These are phyloP conservation scores for Garra rufa DNA, from an alignment of 2,113 vertebrate genomes.

Conservation along the genomic window DNA sequence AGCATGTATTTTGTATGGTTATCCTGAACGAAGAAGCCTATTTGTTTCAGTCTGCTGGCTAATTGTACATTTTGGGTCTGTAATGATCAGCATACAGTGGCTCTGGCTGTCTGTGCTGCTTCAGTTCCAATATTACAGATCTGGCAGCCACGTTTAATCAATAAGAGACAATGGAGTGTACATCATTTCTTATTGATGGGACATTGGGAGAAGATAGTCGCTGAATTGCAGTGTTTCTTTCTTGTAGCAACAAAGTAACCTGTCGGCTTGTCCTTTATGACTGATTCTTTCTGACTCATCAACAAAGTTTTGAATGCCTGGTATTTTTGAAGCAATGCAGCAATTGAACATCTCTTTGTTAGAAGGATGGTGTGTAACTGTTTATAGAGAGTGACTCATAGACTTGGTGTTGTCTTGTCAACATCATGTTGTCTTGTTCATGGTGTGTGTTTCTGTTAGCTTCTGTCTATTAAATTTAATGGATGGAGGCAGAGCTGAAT, in stretches of 20 bases:
- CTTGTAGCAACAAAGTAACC: neutral
- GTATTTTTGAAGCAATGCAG: slow-evolving; percentile 8
- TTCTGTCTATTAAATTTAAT: neutral
- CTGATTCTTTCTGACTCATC: neutral
- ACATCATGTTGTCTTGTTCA: neutral
- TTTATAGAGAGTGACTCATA: neutral
- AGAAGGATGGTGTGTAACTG: neutral
- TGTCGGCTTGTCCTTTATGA: slow-evolving; percentile 19
- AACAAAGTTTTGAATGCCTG: slow-evolving; percentile 13
- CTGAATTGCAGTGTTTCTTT: slow-evolving; percentile 7
- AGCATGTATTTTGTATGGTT: slow-evolving; percentile 28
- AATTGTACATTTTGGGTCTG: slow-evolving; percentile 42
- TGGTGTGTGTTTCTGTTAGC: neutral
- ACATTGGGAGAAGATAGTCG: slow-evolving; percentile 30
- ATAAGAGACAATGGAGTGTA: slow-evolving; percentile 33
- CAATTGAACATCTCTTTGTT: neutral
- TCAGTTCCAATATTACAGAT: slow-evolving; percentile 33
- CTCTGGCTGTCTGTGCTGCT: slow-evolving; percentile 16
- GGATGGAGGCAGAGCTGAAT: neutral
- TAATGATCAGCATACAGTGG: slow-evolving; percentile 29
- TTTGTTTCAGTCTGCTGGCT: slow-evolving; percentile 50
- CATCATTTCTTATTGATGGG: slow-evolving; percentile 44
- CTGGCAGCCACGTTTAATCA: slow-evolving; percentile 33
- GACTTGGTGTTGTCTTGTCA: neutral
- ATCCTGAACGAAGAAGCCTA: slow-evolving; percentile 31